These are phyloP conservation scores for Anastrepha ludens DNA, from an alignment of 1,140 invertebrate species.

Conservation along the genomic window DNA sequence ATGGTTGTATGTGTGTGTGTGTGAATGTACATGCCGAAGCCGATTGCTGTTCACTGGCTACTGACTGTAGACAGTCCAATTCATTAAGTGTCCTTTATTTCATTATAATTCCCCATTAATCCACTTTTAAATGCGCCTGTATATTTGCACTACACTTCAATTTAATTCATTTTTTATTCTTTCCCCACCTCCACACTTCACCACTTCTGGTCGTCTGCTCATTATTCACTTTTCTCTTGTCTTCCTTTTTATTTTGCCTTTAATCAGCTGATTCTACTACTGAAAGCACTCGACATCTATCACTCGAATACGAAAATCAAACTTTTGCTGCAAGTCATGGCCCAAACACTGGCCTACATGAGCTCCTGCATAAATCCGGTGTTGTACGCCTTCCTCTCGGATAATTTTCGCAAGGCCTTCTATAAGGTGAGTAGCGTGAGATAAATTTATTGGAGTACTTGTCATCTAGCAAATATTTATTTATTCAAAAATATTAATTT, in stretches of 20 bases:
- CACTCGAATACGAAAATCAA: constrained; percentile 76
- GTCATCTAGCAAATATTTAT: not conserved
- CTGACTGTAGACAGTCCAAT: not conserved
- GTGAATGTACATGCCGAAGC: no score
- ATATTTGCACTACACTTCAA: constrained; percentile 24
- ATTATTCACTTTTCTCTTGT: constrained; percentile 40
- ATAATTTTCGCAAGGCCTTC: constrained; percentile 73
- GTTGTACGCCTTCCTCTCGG: constrained; percentile 78
- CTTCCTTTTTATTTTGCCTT: constrained; percentile 66
- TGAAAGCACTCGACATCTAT: constrained; percentile 84
- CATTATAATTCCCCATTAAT: constrained; percentile 41
- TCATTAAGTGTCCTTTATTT: constrained; percentile 41
- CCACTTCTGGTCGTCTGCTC: not conserved
- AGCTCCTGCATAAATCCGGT: constrained; percentile 97
- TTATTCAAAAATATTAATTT: constrained; percentile 23
- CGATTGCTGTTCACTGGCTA: not conserved
- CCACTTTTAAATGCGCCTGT: constrained; percentile 41
- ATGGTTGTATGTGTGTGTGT: not conserved
- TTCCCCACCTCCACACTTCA: not conserved
- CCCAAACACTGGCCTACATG: constrained; percentile 93
- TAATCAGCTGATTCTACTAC: constrained; percentile 83
- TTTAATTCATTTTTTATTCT: constrained; percentile 36
- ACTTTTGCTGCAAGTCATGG: constrained; percentile 85
- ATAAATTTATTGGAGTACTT: not conserved
- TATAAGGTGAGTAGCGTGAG: constrained; percentile 66